phyloP scores from a whole-genome alignment of 2,888 invertebrate genomes.

The Apoda limacodes region DNA sequence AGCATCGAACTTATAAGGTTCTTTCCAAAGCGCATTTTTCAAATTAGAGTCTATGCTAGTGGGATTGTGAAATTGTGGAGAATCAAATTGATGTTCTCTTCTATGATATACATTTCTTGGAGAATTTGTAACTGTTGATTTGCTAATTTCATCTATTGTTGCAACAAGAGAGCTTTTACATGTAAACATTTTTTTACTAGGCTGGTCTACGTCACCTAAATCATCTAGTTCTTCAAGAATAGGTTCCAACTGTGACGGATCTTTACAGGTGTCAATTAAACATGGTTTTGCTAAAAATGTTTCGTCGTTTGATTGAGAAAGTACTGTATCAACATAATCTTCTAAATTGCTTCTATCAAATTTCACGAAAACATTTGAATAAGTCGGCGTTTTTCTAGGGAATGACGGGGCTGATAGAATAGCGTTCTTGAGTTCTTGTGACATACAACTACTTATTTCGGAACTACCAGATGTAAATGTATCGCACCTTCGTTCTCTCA shows the following conservation, averaged over 20 bases:
- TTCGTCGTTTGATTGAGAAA: slow-evolving; percentile 57
- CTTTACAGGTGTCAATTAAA: slow-evolving; percentile 59
- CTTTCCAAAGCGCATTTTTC: slow-evolving; percentile 59
- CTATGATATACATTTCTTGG: slow-evolving; percentile 68
- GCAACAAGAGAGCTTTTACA: slow-evolving; percentile 72
- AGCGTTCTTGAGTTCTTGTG: slow-evolving; percentile 55
- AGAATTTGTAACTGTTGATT: slow-evolving; percentile 66
- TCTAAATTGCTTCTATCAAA: slow-evolving; percentile 51
- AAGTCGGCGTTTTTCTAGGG: slow-evolving; percentile 52
- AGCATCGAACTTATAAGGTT: slow-evolving; percentile 52
- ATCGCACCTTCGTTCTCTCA: slow-evolving; percentile 68
- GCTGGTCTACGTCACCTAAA: slow-evolving; percentile 49
- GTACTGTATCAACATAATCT: slow-evolving; percentile 66
- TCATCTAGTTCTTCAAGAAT: slow-evolving; percentile 71
- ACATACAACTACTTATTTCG: slow-evolving; percentile 62
- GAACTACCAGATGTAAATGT: slow-evolving; percentile 70
- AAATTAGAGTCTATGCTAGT: slow-evolving; percentile 43
- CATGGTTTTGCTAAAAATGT: slow-evolving; percentile 69
- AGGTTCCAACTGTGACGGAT: slow-evolving; percentile 65
- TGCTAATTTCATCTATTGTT: slow-evolving; percentile 73
- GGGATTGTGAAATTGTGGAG: slow-evolving; percentile 42
- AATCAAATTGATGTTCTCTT: slow-evolving; percentile 61
- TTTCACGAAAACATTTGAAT: slow-evolving; percentile 59
- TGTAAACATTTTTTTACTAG: slow-evolving; percentile 50
- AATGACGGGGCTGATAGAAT: slow-evolving; percentile 56